Percentiles rank a stretch among this genome's conserved stretches.
These are phyloP conservation scores for Hemicordylus capensis DNA, from an alignment of 2,113 vertebrate genomes.

Conservation along the genomic window DNA sequence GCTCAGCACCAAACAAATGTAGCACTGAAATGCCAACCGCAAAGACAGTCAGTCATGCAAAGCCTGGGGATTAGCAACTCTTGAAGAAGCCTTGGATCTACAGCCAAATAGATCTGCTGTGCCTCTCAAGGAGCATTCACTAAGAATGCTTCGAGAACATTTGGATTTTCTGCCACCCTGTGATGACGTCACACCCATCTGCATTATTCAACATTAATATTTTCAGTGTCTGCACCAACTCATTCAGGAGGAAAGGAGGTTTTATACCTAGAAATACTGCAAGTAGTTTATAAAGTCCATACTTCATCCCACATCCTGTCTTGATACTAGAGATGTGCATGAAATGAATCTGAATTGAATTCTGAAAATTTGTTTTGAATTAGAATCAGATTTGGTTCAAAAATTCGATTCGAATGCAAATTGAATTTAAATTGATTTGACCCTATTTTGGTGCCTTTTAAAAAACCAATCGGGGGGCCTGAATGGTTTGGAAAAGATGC, in stretches of 20 bases:
- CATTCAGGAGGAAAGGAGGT: neutral
- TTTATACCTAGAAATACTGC: neutral
- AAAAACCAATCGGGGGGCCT: too few relatives aligned
- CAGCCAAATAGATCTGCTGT: constrained; percentile 3
- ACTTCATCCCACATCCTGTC: neutral
- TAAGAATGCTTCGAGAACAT: neutral
- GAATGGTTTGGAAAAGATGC: too few relatives aligned
- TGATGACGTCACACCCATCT: neutral
- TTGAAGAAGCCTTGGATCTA: neutral
- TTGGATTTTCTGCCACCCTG: neutral
- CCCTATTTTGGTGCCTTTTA: too few relatives aligned
- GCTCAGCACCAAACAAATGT: neutral
- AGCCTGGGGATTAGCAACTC: neutral
- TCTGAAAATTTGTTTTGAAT: too few relatives aligned
- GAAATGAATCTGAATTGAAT: too few relatives aligned
- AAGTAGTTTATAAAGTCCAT: neutral
- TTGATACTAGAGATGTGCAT: too few relatives aligned
- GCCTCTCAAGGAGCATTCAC: neutral
- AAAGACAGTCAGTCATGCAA: neutral
- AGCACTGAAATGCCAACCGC: neutral
- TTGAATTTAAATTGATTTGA: too few relatives aligned
- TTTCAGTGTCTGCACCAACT: neutral
- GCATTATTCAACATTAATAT: neutral
- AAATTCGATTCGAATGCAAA: too few relatives aligned
- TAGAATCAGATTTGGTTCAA: too few relatives aligned